A percentile compares a stretch with the other conserved stretches of the same genome.
phyloP scores from a whole-genome alignment of 2,888 invertebrate genomes.

The Chrysomela aeneicollis region DNA sequence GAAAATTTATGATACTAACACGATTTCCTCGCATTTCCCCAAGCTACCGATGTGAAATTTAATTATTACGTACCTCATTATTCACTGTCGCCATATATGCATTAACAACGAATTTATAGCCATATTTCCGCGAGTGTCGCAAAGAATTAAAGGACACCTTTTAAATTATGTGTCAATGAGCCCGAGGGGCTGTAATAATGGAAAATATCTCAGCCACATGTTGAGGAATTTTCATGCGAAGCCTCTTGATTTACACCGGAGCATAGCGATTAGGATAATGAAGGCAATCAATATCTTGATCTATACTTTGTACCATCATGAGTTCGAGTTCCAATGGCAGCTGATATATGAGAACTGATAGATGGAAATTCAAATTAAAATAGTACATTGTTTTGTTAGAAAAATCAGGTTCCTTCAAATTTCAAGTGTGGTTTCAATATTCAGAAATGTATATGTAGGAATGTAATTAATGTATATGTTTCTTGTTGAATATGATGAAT shows the following conservation, averaged over 20 bases:
- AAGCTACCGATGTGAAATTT: constrained; percentile 16
- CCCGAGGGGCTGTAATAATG: constrained; percentile 12
- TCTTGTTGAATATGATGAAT: too few relatives aligned
- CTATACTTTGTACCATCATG: too few relatives aligned
- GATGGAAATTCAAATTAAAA: too few relatives aligned
- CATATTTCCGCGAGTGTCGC: constrained; percentile 18
- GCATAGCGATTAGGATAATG: neutral
- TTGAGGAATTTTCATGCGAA: constrained; percentile 11
- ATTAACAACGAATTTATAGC: constrained; percentile 19
- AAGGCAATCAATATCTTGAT: constrained; percentile 1
- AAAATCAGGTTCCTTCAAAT: too few relatives aligned
- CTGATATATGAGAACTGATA: too few relatives aligned
- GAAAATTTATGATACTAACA: constrained; percentile 9
- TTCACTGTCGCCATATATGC: constrained; percentile 18
- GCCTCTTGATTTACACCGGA: neutral
- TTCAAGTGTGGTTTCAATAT: too few relatives aligned
- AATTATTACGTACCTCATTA: constrained; percentile 16
- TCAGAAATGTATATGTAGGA: too few relatives aligned
- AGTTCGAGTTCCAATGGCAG: too few relatives aligned
- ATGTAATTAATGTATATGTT: too few relatives aligned
- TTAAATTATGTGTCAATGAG: constrained; percentile 19
- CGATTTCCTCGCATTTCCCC: constrained; percentile 7
- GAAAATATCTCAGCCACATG: constrained; percentile 9
- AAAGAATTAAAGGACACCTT: constrained; percentile 18
- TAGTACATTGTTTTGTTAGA: too few relatives aligned